Base-by-base conservation (phyloP, 2,888 invertebrate genomes). In the Drosophila maculinotata region DNA sequence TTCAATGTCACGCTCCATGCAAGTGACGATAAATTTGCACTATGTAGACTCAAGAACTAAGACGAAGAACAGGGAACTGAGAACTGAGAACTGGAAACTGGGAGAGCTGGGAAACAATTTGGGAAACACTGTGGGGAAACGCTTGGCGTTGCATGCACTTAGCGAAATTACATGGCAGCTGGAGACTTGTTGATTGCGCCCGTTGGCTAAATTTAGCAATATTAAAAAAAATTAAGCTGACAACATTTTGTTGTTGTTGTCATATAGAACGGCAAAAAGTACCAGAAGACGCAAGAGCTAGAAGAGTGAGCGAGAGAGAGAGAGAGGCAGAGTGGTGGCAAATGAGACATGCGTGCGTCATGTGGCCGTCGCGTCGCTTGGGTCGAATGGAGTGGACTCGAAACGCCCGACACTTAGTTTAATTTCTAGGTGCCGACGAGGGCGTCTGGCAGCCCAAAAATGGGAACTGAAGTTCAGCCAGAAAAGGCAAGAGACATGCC, bases 1-100 rank as follows among this genome's bases (percentile, higher is more conserved):
- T 88, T 89, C 89, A 89, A 87, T 89, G 90, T 86, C 89, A 88
- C 79, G 86, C 87, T 84, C 70, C 68, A 60, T 74, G 81, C 79
- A 84, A 88, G 89, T 88, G 87, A 81, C 89, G 87, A 86, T 87
- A 88, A 87, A 81, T 89, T 81, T 79, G 81, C 75, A 79, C 72
- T 70, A 71, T 63, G 66, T 47, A 52, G 48, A 36, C 38, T 64
- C 38, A 30, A 20, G 31, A 9, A 14, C n/a, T n/a, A n/a, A n/a
- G 10, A 26, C n/a, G 14, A 12, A 33, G 14, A 31, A n/a, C 12
- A 3, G 31, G 3, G 4, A 30, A 48, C 15, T 26, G 38, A 33
- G 26, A 31, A n/a, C n/a, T n/a, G 25, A 14, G 23, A 41, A 30
- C 28, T 8, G 25, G 14, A 30, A 3, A 8, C 9, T 9, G 2